These are phyloP conservation scores for Plectus sambesii DNA, from an alignment of 1,140 invertebrate genomes.

Conservation along the genomic window DNA sequence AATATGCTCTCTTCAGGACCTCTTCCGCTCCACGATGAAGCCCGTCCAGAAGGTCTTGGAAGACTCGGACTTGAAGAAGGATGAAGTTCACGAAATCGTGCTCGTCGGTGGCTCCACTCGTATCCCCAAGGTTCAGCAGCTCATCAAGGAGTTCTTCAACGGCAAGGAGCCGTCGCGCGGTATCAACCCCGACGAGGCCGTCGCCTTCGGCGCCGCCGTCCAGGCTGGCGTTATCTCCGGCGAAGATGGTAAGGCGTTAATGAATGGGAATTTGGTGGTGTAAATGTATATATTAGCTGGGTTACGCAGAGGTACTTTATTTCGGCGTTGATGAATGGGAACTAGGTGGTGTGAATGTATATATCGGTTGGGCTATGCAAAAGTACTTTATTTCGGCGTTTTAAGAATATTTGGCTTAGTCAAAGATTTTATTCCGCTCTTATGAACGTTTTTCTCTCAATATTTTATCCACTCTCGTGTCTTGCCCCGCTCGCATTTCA, in stretches of 20 bases:
- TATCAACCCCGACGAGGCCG: constrained; percentile 92
- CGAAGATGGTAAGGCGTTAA: constrained; percentile 53
- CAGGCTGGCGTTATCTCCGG: constrained; percentile 73
- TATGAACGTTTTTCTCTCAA: constrained; percentile 1
- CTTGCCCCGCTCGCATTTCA: not conserved
- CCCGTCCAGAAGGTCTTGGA: constrained; percentile 84
- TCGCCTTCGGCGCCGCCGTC: constrained; percentile 95
- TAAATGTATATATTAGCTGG: too few species aligned
- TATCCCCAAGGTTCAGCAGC: constrained; percentile 95
- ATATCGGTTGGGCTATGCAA: not conserved
- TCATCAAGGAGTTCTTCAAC: constrained; percentile 96
- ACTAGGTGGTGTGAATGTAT: too few species aligned
- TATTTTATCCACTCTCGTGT: not conserved
- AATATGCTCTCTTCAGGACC: constrained; percentile 56
- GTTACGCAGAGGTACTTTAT: too few species aligned
- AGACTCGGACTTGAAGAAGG: constrained; percentile 97
- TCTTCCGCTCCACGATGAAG: constrained; percentile 94
- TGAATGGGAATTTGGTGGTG: constrained; percentile 9
- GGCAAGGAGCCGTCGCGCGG: constrained; percentile 93
- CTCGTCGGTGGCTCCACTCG: constrained; percentile 95
- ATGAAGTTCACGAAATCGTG: constrained; percentile 96
- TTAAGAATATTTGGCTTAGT: not conserved
- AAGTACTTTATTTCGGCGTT: constrained; percentile 1
- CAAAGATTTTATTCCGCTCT: not conserved
- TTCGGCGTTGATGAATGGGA: too few species aligned